A percentile compares a stretch with the other conserved stretches of the same genome.
phyloP scores from a whole-genome alignment of 2,113 vertebrate species.

The Paradoxurus hermaphroditus region DNA sequence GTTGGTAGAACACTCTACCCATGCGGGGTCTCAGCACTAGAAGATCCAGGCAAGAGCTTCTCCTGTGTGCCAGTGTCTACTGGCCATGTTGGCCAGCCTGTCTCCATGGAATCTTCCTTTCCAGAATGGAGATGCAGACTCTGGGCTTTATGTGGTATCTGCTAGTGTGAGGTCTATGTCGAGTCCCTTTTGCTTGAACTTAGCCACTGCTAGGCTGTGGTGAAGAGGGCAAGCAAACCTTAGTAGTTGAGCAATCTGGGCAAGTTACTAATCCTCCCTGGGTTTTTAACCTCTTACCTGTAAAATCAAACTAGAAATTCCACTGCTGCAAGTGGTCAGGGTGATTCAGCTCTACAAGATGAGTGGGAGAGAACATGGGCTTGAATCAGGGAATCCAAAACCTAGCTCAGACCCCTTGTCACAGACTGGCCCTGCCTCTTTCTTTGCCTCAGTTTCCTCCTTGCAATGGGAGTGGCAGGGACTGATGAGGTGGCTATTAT shows the following conservation, averaged over 20 bases:
- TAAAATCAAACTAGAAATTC: not conserved
- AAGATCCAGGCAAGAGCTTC: not conserved
- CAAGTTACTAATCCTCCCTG: not conserved
- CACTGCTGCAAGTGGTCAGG: not conserved
- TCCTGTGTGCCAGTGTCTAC: not conserved
- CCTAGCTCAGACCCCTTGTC: not conserved
- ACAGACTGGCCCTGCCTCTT: not conserved
- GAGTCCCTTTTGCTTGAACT: not conserved
- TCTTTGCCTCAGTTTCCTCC: not conserved
- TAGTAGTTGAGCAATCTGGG: not conserved
- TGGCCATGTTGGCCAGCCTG: not conserved
- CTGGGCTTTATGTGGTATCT: not conserved
- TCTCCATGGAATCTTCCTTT: not conserved
- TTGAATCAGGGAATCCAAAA: not conserved
- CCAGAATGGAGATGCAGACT: not conserved
- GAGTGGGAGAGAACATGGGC: not conserved
- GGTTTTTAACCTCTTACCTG: not conserved
- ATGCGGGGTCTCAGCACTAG: not conserved
- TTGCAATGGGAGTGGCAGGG: not conserved
- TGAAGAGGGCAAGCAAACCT: not conserved
- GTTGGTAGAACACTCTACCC: not conserved
- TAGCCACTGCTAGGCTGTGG: not conserved
- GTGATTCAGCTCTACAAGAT: not conserved
- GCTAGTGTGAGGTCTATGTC: not conserved
- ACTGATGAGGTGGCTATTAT: not conserved